Conservation (phyloP, 1,140 invertebrate genomes). For the Ylistrum balloti region DNA sequence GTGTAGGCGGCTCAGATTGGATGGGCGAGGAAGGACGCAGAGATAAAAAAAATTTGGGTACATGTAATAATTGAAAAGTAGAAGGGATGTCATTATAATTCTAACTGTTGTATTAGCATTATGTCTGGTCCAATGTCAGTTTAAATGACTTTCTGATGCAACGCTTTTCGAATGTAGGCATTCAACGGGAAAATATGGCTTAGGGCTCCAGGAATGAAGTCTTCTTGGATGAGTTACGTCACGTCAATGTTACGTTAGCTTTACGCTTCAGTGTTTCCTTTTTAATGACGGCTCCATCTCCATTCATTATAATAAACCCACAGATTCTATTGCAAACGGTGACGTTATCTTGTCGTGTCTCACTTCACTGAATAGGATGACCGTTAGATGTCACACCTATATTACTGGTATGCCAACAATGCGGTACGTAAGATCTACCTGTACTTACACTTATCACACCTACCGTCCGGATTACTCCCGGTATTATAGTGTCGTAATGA, state of each 20-base stretch:
- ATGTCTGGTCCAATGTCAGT: too few species aligned
- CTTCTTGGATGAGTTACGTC: not conserved
- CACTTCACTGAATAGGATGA: not conserved
- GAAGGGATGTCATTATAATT: too few species aligned
- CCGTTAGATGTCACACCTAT: not conserved
- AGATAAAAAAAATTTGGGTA: too few species aligned
- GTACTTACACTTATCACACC: not conserved
- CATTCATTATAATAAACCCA: not conserved
- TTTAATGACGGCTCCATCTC: not conserved
- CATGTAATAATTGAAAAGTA: too few species aligned
- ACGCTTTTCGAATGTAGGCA: too few species aligned
- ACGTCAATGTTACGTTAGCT: not conserved
- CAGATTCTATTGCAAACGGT: not conserved
- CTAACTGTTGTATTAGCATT: too few species aligned
- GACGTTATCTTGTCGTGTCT: not conserved
- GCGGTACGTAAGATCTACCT: not conserved
- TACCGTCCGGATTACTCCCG: constrained; percentile 19
- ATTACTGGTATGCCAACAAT: not conserved
- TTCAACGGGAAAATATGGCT: not conserved
- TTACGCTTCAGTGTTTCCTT: not conserved
- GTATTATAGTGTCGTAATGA: constrained; percentile 4
- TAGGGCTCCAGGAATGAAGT: not conserved
- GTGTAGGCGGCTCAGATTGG: too few species aligned
- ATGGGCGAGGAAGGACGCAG: too few species aligned
- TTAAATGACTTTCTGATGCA: too few species aligned